phyloP scores from a whole-genome alignment of 1,140 invertebrate genomes.

The Cydia strobilella region DNA sequence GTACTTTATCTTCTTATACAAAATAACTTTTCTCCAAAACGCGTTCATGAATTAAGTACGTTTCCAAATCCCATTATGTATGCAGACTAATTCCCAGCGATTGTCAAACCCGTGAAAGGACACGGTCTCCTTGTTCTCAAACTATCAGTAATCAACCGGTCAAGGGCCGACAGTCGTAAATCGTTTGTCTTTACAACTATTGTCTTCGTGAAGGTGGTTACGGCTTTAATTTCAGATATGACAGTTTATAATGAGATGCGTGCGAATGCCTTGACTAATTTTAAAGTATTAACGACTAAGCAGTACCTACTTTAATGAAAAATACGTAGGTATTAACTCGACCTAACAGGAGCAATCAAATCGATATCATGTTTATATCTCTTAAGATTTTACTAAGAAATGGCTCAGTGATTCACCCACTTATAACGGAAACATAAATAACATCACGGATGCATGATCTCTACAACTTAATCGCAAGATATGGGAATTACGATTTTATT shows the following conservation, averaged over 20 bases:
- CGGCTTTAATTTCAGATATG: constrained; percentile 24
- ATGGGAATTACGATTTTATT: neutral
- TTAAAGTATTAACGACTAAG: too few species aligned
- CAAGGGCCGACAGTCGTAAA: constrained; percentile 22
- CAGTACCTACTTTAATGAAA: too few species aligned
- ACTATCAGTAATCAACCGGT: constrained; percentile 3
- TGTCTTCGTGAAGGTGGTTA: constrained; percentile 25
- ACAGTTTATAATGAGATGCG: constrained; percentile 15
- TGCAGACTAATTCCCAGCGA: neutral
- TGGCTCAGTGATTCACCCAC: neutral
- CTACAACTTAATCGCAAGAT: neutral
- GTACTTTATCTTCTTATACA: too few species aligned
- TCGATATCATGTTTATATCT: neutral
- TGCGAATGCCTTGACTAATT: constrained; percentile 17
- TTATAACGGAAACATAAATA: constrained; percentile 9
- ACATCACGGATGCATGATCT: neutral
- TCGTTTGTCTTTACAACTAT: constrained; percentile 24
- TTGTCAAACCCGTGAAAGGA: constrained; percentile 30
- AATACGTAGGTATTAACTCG: too few species aligned
- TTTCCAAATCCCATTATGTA: neutral
- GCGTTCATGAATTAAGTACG: too few species aligned
- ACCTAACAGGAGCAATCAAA: neutral
- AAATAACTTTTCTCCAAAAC: too few species aligned
- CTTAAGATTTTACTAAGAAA: neutral
- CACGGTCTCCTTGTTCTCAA: constrained; percentile 20